Conservation (phyloP, 2,888 invertebrate species). For the Mechanitis messenoides region DNA sequence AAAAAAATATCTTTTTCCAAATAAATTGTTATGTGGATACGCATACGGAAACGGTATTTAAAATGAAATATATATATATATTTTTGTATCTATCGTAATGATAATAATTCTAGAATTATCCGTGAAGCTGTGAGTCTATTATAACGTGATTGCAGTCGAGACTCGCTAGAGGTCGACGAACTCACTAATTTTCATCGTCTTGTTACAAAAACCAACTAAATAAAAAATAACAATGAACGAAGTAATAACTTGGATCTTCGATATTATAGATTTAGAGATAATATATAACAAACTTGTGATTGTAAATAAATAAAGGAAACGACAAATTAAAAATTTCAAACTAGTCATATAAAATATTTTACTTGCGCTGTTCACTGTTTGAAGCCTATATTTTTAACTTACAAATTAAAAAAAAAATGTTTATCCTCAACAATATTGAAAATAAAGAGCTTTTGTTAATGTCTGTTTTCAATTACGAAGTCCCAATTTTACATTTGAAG, state of each 20-base stretch:
- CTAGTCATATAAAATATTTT: background rate
- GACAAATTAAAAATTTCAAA: too few relatives aligned
- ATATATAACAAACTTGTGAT: background rate
- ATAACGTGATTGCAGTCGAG: conserved; percentile 36
- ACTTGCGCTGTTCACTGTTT: background rate
- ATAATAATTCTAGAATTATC: conserved; percentile 26
- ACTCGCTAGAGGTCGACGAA: conserved; percentile 32
- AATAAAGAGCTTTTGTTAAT: conserved; percentile 6
- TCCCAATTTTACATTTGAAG: conserved; percentile 7
- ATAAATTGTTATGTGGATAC: background rate
- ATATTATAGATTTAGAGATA: conserved; percentile 9
- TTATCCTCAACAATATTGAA: background rate
- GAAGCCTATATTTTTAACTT: too few relatives aligned
- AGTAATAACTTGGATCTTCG: conserved; percentile 3
- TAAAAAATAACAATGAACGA: conserved; percentile 12
- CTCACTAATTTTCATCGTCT: conserved; percentile 43
- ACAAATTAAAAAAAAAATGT: too few relatives aligned
- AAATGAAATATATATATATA: background rate
- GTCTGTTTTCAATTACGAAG: conserved; percentile 8
- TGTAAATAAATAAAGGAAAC: too few relatives aligned
- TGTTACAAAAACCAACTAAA: conserved; percentile 40
- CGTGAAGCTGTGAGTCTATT: conserved; percentile 27
- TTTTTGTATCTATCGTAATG: conserved; percentile 1
- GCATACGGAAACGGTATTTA: background rate
- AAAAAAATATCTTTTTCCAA: background rate